These are phyloP conservation scores for Himalopsyche tibetana DNA, from an alignment of 2,888 invertebrate genomes.

Conservation along the genomic window DNA sequence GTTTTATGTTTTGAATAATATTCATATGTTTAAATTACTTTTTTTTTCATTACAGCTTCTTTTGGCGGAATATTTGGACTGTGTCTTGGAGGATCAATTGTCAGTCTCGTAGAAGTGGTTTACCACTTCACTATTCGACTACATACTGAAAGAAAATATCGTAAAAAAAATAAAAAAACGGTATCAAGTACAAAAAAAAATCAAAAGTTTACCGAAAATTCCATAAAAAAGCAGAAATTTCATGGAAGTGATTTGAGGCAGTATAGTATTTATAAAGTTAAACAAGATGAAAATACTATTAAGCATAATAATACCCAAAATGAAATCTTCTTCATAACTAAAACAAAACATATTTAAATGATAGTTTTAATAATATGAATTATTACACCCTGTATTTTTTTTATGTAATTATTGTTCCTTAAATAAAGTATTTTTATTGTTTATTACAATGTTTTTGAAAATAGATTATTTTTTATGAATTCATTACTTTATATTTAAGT, in stretches of 20 bases:
- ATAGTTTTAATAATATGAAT: not conserved
- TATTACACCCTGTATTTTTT: too few species aligned
- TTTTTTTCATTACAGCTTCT: constrained; percentile 73
- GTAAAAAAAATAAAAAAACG: not conserved
- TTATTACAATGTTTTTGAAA: too few species aligned
- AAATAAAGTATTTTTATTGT: too few species aligned
- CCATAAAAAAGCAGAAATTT: not conserved
- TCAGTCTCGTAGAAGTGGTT: constrained; percentile 78
- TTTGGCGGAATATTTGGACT: constrained; percentile 80
- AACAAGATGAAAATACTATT: not conserved
- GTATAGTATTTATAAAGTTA: not conserved
- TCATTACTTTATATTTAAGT: too few species aligned
- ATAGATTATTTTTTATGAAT: too few species aligned
- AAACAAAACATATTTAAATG: not conserved
- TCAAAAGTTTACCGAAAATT: not conserved
- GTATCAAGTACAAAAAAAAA: not conserved
- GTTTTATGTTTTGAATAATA: too few species aligned
- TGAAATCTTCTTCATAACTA: not conserved
- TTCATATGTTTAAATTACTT: too few species aligned
- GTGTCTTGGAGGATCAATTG: constrained; percentile 79
- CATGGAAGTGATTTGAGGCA: not conserved
- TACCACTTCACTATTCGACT: constrained; percentile 69
- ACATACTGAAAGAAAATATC: constrained; percentile 30
- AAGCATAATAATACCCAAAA: not conserved
- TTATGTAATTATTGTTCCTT: too few species aligned